These are phyloP conservation scores for Oncorhynchus kisutch DNA, from an alignment of 2,113 vertebrate species.

Conservation along the genomic window DNA sequence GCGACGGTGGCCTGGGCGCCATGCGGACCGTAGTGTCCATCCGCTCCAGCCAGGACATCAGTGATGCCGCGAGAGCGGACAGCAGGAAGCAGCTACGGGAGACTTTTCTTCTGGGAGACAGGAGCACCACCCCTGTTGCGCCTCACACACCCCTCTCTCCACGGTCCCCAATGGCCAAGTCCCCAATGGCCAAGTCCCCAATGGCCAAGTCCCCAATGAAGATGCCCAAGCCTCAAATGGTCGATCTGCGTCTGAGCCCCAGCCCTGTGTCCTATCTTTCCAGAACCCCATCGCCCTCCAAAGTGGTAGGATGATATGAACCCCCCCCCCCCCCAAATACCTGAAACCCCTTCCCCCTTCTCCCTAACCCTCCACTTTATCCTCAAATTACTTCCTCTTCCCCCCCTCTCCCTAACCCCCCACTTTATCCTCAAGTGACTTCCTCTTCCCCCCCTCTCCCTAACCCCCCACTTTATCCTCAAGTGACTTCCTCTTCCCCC, in stretches of 20 bases:
- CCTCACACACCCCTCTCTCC: constrained; percentile 20
- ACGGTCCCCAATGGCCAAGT: constrained; percentile 55
- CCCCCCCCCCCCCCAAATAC: not conserved
- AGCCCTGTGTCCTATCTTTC: constrained; percentile 76
- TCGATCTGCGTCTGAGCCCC: constrained; percentile 73
- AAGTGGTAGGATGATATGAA: constrained; percentile 71
- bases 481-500: too few species aligned
- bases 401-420: too few species aligned
- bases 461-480: too few species aligned
- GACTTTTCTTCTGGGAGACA: constrained; percentile 63
- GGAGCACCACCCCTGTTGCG: constrained; percentile 47
- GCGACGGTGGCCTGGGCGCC: too few species aligned
- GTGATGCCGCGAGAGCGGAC: constrained; percentile 41
- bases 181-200: constrained; percentile 58
- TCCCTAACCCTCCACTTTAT: too few species aligned
- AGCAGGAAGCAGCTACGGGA: constrained; percentile 56
- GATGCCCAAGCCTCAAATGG: constrained; percentile 67
- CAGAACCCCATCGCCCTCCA: constrained; percentile 76
- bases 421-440: too few species aligned
- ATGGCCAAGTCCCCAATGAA: constrained; percentile 60
- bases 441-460: too few species aligned
- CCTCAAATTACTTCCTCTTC: too few species aligned
- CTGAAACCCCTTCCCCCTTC: not conserved
- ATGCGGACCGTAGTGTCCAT: not conserved
- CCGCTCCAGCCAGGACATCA: not conserved